Evolutionary conservation across 2,797 vertebrate genomes (phyloP).

Genomic region (Xenentodon cancila): DNA sequence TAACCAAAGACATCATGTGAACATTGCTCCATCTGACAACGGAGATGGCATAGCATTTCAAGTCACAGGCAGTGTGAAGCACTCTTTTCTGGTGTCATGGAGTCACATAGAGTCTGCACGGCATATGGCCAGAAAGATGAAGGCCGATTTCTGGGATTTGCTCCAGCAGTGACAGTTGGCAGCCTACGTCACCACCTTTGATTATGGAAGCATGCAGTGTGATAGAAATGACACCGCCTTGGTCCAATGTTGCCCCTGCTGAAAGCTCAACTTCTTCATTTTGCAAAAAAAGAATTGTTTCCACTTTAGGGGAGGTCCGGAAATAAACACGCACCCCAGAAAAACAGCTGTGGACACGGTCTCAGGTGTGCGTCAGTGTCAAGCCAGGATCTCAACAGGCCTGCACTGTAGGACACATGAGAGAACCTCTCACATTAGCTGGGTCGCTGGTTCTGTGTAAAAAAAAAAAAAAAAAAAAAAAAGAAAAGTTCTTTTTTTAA

Average conservation of each 20-base stretch:
- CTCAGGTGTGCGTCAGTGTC: conserved; percentile 60
- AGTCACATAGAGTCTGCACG: conserved; percentile 54
- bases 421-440: conserved; percentile 57
- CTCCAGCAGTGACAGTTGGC: conserved; percentile 81
- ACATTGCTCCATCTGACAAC: conserved; percentile 24
- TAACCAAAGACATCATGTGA: conserved; percentile 29
- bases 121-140: conserved; percentile 71
- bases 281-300: conserved; percentile 28
- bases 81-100: conserved; percentile 46
- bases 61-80: conserved; percentile 17
- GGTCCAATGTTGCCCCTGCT: conserved; percentile 28
- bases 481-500: conserved; percentile 64
- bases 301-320: conserved; percentile 32
- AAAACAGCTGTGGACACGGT: conserved; percentile 39
- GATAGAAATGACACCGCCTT: conserved; percentile 47
- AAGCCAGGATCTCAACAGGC: conserved; percentile 58
- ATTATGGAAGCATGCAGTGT: conserved; percentile 58
- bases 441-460: conserved; percentile 51
- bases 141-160: conserved; percentile 74
- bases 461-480: conserved; percentile 22
- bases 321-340: conserved; percentile 37
- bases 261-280: conserved; percentile 18
- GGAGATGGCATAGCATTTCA: conserved; percentile 41
- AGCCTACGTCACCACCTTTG: conserved; percentile 75
- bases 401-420: conserved; percentile 40